Percentiles rank a stretch among this genome's conserved stretches.
phyloP scores from a whole-genome alignment of 2,888 invertebrate genomes.

The Gastrophysa polygoni region DNA sequence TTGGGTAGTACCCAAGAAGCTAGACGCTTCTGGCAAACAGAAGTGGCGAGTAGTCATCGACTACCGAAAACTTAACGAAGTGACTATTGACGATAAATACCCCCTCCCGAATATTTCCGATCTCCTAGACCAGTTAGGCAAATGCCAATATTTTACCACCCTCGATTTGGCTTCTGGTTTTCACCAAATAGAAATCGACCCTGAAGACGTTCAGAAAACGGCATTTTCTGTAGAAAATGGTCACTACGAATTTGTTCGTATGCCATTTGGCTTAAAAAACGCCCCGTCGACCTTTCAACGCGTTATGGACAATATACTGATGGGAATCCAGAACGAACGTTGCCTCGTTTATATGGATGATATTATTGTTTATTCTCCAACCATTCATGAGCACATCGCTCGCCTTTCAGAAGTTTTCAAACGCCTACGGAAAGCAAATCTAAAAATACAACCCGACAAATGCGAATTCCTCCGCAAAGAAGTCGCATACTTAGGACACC shows the following conservation, averaged over 20 bases:
- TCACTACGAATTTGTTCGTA: no score
- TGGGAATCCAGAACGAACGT: conserved; percentile 21
- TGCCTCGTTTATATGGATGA: conserved; percentile 27
- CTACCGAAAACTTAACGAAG: conserved; percentile 8
- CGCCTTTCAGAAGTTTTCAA: conserved; percentile 24
- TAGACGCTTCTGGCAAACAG: conserved; percentile 24
- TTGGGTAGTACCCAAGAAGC: conserved; percentile 25
- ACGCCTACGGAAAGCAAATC: conserved; percentile 6
- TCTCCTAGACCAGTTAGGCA: conserved; percentile 13
- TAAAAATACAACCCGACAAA: not conserved
- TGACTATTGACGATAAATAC: conserved; percentile 7
- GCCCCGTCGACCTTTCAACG: no score
- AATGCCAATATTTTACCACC: conserved; percentile 12
- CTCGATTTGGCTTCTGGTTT: conserved; percentile 17
- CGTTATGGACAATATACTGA: no score
- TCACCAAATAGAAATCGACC: conserved; percentile 12
- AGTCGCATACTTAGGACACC: not conserved
- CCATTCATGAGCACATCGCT: conserved; percentile 22
- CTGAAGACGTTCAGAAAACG: conserved; percentile 11
- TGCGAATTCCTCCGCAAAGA: not conserved
- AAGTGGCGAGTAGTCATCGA: conserved; percentile 13
- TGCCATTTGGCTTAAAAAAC: no score
- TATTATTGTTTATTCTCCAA: conserved; percentile 22
- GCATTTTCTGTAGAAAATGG: conserved; percentile 15
- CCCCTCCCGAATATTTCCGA: conserved; percentile 9